A percentile compares a stretch with the other conserved stretches of the same genome.
phyloP scores from a whole-genome alignment of 2,888 invertebrate genomes.

The Pheosia gnoma region DNA sequence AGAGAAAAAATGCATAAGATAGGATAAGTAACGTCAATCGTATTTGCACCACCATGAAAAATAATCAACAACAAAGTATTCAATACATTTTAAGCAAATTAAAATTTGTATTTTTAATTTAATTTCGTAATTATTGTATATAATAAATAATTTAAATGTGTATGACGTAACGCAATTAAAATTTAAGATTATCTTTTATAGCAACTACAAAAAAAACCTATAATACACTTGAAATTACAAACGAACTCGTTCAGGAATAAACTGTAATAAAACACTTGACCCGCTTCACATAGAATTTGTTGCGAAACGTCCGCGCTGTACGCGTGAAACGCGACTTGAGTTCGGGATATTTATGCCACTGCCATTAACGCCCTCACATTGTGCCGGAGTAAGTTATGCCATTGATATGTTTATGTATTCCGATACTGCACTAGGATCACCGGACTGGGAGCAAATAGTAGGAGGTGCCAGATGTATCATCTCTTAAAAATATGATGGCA shows the following conservation, averaged over 20 bases:
- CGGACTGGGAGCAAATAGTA: not conserved
- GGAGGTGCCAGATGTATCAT: not conserved
- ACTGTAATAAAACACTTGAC: slow-evolving; percentile 8
- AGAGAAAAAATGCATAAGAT: too few species aligned
- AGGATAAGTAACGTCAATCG: too few species aligned
- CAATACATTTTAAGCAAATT: too few species aligned
- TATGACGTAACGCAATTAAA: too few species aligned
- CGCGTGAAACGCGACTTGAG: slow-evolving; percentile 38
- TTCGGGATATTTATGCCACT: slow-evolving; percentile 62
- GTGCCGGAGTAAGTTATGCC: slow-evolving; percentile 46
- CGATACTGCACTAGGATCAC: slow-evolving; percentile 23
- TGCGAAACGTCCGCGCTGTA: slow-evolving; percentile 1
- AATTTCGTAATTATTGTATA: too few species aligned
- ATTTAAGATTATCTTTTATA: too few species aligned
- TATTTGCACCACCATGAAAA: too few species aligned
- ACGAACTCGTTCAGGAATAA: slow-evolving; percentile 2
- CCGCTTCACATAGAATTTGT: slow-evolving; percentile 4
- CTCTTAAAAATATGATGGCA: too few species aligned
- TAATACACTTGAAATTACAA: not conserved
- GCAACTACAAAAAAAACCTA: not conserved
- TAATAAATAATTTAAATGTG: too few species aligned
- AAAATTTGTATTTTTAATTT: too few species aligned
- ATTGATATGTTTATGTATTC: slow-evolving; percentile 55
- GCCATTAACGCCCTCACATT: slow-evolving; percentile 56
- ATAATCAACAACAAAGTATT: too few species aligned